These are phyloP conservation scores for Eulemur albifrons DNA, from an alignment of 2,797 vertebrate species.

Conservation along the genomic window DNA sequence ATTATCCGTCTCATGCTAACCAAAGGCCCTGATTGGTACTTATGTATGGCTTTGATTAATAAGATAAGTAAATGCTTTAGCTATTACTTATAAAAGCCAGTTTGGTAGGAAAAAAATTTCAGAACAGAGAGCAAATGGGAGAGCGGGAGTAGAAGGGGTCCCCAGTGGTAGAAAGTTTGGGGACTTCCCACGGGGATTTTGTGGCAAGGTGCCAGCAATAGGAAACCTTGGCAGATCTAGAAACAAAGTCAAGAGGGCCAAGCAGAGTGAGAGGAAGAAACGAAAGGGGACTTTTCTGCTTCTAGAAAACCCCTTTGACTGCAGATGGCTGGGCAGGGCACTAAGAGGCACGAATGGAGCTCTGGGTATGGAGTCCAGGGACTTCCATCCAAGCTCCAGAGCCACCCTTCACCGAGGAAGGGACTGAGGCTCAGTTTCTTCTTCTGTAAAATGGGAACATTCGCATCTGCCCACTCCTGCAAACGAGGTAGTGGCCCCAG, in stretches of 20 bases:
- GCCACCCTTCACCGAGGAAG: neutral
- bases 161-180: accelerated
- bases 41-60: neutral
- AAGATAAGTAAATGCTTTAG: neutral
- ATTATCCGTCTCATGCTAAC: neutral
- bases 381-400: neutral
- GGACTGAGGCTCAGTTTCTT: neutral
- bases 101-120: neutral
- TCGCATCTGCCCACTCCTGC: neutral
- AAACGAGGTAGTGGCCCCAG: accelerated
- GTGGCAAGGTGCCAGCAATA: neutral
- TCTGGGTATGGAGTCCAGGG: neutral
- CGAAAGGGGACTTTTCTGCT: neutral
- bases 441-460: neutral
- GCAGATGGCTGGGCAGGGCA: neutral
- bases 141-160: accelerated
- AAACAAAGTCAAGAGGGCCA: neutral
- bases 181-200: neutral
- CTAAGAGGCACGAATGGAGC: neutral
- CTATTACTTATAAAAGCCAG: neutral
- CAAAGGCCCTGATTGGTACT: neutral
- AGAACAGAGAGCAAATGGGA: neutral
- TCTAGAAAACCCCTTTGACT: neutral
- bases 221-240: neutral
- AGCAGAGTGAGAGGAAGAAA: neutral